Base-by-base conservation (phyloP, 2,797 vertebrate genomes). In the Danio choprae region DNA sequence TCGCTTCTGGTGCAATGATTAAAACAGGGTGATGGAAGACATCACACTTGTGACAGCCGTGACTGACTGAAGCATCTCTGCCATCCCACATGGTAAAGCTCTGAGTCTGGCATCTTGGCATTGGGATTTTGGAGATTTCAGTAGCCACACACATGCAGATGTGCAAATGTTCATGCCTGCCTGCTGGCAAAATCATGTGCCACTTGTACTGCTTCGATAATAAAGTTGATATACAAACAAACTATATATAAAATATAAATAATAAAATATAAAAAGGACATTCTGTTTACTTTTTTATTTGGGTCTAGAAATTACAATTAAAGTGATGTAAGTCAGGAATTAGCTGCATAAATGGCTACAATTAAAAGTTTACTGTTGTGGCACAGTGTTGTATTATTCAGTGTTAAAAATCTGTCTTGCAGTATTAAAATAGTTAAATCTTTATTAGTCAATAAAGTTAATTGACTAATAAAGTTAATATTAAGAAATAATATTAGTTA, bases 91-190 rank as follows among this genome's bases (percentile, higher is more conserved):
- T 56, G 64, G 78, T 73, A 72, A 80, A 80, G 58, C 78, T 73
- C 59, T 10, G 41, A 7, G 59, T 41, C 69, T 80, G 78, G 78
- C 78, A 65, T 46, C 78, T 50, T 56, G 59, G 69, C 56, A n/a
- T 46, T 29, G n/a, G 67, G 77, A 79, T 79, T 79, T 71, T 5
- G 10, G 51, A 43, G 77, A 71, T 58, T 79, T 79, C 65, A 56
- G 48, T 77, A n/a, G 58, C 60, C 59, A 62, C 81, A 79, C 75
- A 68, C 75, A 79, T 68, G 77, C 81, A 79, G 69, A 83, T 68
- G 71, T 74, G 64, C 29, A 73, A 65, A 36, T 29, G 67, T 46
- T 1, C 29, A 56, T 15, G 29, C 48, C 50, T 44, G 60, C 38
- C 68, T 46, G 41, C 22, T 79, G 67, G 77, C 77, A 62, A 63